Evolutionary conservation across 1,140 invertebrate genomes (phyloP).

Genomic region (Zaprionus inermis): DNA sequence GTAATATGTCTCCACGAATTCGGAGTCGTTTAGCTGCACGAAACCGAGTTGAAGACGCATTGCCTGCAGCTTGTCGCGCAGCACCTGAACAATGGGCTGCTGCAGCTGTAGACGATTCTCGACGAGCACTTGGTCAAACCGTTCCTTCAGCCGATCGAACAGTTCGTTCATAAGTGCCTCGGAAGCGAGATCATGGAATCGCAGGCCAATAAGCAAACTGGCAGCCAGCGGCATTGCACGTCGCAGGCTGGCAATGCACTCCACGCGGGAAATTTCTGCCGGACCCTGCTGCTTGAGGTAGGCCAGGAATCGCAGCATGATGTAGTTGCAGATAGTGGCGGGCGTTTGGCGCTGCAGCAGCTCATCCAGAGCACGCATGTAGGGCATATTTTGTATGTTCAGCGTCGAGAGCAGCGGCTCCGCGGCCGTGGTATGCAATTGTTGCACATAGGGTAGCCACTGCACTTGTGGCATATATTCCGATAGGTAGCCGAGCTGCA

Average conservation of each 20-base stretch:
- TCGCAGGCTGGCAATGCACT: conserved; percentile 71
- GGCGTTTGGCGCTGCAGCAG: conserved; percentile 50
- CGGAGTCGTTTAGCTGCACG: conserved; percentile 50
- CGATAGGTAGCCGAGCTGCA: conserved; percentile 70
- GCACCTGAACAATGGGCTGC: conserved; percentile 54
- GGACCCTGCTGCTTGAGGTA: conserved; percentile 74
- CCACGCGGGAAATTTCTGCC: conserved; percentile 63
- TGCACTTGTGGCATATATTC: conserved; percentile 68
- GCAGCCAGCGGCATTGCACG: conserved; percentile 74
- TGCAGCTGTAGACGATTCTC: conserved; percentile 69
- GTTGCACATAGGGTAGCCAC: conserved; percentile 63
- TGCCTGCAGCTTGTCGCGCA: conserved; percentile 58
- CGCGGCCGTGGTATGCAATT: conserved; percentile 34
- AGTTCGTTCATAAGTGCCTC: conserved; percentile 40
- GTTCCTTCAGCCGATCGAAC: conserved; percentile 49
- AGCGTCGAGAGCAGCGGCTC: conserved; percentile 53
- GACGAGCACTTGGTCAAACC: conserved; percentile 58
- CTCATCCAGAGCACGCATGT: conserved; percentile 60
- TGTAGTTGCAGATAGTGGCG: conserved; percentile 72
- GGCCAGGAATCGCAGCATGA: conserved; percentile 70
- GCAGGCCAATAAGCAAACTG: conserved; percentile 69
- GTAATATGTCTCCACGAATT: conserved; percentile 58
- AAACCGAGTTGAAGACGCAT: conserved; percentile 71
- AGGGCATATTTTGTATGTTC: conserved; percentile 74
- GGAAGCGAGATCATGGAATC: conserved; percentile 46